Base-by-base conservation (phyloP, 2,113 vertebrate species). In the Platysternon megacephalum region DNA sequence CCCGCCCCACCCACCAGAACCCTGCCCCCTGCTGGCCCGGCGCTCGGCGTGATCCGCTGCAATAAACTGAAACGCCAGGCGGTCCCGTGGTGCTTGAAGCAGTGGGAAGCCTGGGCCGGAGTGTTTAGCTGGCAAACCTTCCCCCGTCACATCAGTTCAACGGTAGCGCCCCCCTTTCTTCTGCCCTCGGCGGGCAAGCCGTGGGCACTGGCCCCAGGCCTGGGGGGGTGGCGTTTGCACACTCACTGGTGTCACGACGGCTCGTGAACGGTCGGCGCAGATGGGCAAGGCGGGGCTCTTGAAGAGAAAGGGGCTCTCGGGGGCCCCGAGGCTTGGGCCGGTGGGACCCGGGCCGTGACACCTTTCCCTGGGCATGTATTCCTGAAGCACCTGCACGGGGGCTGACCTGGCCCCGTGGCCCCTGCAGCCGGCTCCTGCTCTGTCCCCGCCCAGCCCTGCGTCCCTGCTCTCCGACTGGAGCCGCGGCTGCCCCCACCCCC, bases 41-140 rank as follows among this genome's bases (percentile, higher is more conserved):
- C 35, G 1, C 22, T 3, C 2, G 5, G 10, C 29, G 42, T 42
- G 28, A 24, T 4, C 19, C 22, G 2, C 2, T 12, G 19, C 46
- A 68, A 8, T 10, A n/a, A 58, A 16, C 28, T 4, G 16, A 4
- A 21, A 44, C 39, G 8, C 32, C 35, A 6, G 4, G 11, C 3
- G n/a, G 42, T 8, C 35, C 1, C 19, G 17, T 72, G 65, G 65
- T 68, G 85, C n/a, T 35, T 55, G 10, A 16, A 19, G 16, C 48
- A 48, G 42, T 4, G 7, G 61, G 39, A 5, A 7, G 8, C 9
- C 8, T 49, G 39, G 56, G 29, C n/a, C 16, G 10, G 14, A 14
- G 44, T 13, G 24, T 22, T 49, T 48, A 39, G n/a, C 21, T 35
- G 65, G 78, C 84, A 48, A 11, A 48, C 35, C 49, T 24, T 17